Evolutionary conservation across 2,113 vertebrate genomes (phyloP), one percentile per base, ranked within the genome.

Genomic region (Cephalopholis sonnerati): DNA sequence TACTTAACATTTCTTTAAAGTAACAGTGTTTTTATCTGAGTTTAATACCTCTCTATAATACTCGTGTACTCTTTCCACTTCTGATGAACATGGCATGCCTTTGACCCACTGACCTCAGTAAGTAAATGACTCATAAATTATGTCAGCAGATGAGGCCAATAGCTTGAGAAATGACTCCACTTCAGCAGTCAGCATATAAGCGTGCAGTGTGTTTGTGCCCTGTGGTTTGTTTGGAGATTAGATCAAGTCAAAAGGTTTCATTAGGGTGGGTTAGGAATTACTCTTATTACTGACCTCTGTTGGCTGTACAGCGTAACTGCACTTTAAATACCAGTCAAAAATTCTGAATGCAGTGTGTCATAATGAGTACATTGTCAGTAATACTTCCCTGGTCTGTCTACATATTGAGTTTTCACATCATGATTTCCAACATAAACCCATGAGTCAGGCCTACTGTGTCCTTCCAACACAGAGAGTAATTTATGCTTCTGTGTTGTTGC

Each of bases 81-180:
- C 41, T n/a, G 29, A n/a, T 32, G 18, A 58, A 51, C 51, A n/a
- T 1, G 3, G 2, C 39, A 5, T 2, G 10, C 17, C 18, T 8
- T 16, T 25, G 63, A 79, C 82, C 81, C 53, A 36, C 65, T 82
- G 71, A 68, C 74, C 75, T 69, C 78, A 24, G 50, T 24, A 18
- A 77, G 48, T 75, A 76, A 86, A 17, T 79, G 48, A 82, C 66
- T 81, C 65, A 66, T 77, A 79, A 61, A 80, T 75, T 0, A 69
- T 15, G 7, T 41, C 70, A 66, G 83, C 77, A 74, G 57, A 83
- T 82, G 62, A 64, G n/a, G 65, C 63, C 7, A 64, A 41, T 58
- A 79, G 74, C 81, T 77, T 48, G 75, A 58, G 25, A 36, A 57
- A 67, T 70, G 18, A 50, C 54, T 74, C 32, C 6, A 15, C 73